Evolutionary conservation across 2,113 vertebrate species (phyloP).

Genomic region (Saccopteryx leptura): DNA sequence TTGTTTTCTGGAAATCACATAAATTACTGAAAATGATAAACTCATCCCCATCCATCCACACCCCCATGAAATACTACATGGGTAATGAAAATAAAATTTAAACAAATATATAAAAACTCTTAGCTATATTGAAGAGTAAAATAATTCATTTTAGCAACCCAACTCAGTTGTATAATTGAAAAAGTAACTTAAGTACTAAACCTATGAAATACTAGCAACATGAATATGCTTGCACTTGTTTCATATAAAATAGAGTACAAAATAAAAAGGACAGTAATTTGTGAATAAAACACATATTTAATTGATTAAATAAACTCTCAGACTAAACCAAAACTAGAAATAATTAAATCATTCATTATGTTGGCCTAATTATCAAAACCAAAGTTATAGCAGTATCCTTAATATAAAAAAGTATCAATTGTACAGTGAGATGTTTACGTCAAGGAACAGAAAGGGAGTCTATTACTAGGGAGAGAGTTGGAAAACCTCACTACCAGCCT

Average conservation of each 20-base stretch:
- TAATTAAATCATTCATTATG: conserved; percentile 19
- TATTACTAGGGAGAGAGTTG: conserved; percentile 1
- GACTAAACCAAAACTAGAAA: conserved; percentile 53
- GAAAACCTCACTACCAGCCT: conserved; percentile 66
- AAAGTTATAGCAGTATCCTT: conserved; percentile 17
- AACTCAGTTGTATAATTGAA: not conserved
- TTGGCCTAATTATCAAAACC: conserved; percentile 49
- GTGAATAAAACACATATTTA: conserved; percentile 30
- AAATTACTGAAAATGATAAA: conserved; percentile 62
- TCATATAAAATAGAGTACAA: conserved; percentile 58
- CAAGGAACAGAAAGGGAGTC: conserved; percentile 35
- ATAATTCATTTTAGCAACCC: conserved; percentile 39
- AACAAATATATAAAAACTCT: conserved; percentile 56
- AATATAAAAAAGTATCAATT: conserved; percentile 44
- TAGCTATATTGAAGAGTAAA: conserved; percentile 24
- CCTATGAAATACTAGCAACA: conserved; percentile 33
- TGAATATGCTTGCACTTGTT: not conserved
- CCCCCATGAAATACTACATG: not conserved
- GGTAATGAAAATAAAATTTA: conserved; percentile 45
- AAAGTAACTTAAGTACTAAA: conserved; percentile 47
- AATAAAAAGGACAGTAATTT: not conserved
- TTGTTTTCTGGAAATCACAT: conserved; percentile 59
- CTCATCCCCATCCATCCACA: not conserved
- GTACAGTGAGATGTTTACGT: conserved; percentile 46
- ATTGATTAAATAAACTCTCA: not conserved